Base-by-base conservation (phyloP, 2,113 vertebrate species). In the Forbesichthys papilliferus region DNA sequence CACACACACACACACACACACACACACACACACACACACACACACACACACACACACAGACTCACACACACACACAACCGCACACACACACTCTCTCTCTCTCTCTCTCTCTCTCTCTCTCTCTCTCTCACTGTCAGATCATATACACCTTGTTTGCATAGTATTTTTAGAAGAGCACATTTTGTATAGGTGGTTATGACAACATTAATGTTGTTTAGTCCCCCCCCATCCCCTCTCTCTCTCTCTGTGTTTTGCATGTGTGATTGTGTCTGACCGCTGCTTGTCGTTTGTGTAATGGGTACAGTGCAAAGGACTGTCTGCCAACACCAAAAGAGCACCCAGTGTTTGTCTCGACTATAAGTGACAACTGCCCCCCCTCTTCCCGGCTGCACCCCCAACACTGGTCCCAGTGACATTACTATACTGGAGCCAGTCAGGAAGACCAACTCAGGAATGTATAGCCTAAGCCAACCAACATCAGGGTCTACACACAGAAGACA, bases 151-250 rank as follows among this genome's bases (percentile, higher is more conserved):
- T 48, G 65, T 56, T 36, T 34, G 20, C 89, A 86, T 92, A 93
- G 93, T 95, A 94, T 91, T 92, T 93, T 88, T 90, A 89, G 92
- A 83, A 89, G 92, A 85, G 89, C 71, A 67, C 80, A 89, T 94
- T 93, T 90, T 88, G 88, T 71, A 81, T 79, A 64, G 92, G 53
- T 53, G 55, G 48, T 79, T 84, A 78, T 64, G 64, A 78, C 68
- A 84, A 82, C 74, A 84, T 70, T 75, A 5, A 11, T 48, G 66
- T 84, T 77, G 75, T 82, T 82, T 71, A 33, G 56, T 18, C 1
- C 18, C 20, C 7, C 54, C 16, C 16, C 7, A 16, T 16, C 53
- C n/a, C 16, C 53, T 18, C 4, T 55, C 53, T 55, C 51, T 18
- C 53, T 16, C 9, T 14, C 14, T 54, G 2, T 16, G 1, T 4